phyloP scores from a whole-genome alignment of 2,888 invertebrate genomes.

The Phortica okadai region DNA sequence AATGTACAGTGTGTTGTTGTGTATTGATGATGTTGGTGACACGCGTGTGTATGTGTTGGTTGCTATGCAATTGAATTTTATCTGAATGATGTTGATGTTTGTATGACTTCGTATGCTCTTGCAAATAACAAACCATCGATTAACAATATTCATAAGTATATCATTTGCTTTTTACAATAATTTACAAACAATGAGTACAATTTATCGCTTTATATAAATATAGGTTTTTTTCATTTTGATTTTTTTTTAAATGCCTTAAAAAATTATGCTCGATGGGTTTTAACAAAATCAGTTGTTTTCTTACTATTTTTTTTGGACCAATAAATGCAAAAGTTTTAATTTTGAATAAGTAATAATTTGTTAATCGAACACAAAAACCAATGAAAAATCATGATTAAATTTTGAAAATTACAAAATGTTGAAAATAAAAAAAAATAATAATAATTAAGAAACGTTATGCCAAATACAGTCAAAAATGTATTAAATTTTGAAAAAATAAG shows the following conservation, averaged over 20 bases:
- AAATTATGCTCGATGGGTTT: slow-evolving; percentile 32
- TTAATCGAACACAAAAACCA: slow-evolving; percentile 26
- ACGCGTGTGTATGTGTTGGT: slow-evolving; percentile 35
- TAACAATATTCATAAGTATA: slow-evolving; percentile 33
- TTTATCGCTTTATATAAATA: neutral
- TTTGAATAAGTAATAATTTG: slow-evolving; percentile 15
- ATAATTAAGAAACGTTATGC: slow-evolving; percentile 52
- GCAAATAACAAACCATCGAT: slow-evolving; percentile 58
- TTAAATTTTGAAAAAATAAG: slow-evolving; percentile 20
- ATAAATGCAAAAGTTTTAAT: slow-evolving; percentile 28
- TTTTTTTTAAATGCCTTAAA: slow-evolving; percentile 41
- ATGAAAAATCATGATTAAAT: neutral
- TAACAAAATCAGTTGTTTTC: slow-evolving; percentile 34
- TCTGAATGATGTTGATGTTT: slow-evolving; percentile 31
- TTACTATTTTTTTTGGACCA: slow-evolving; percentile 1
- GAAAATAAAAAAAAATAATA: slow-evolving; percentile 51
- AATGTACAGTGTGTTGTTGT: slow-evolving; percentile 8
- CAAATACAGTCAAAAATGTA: slow-evolving; percentile 10
- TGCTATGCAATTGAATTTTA: neutral
- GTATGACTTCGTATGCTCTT: slow-evolving; percentile 46
- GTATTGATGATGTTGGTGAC: neutral
- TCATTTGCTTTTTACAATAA: slow-evolving; percentile 41
- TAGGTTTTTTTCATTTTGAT: neutral
- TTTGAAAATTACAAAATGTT: neutral
- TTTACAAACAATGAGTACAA: slow-evolving; percentile 39